Evolutionary conservation across 2,888 invertebrate species (phyloP).

Genomic region (Autographa gamma): DNA sequence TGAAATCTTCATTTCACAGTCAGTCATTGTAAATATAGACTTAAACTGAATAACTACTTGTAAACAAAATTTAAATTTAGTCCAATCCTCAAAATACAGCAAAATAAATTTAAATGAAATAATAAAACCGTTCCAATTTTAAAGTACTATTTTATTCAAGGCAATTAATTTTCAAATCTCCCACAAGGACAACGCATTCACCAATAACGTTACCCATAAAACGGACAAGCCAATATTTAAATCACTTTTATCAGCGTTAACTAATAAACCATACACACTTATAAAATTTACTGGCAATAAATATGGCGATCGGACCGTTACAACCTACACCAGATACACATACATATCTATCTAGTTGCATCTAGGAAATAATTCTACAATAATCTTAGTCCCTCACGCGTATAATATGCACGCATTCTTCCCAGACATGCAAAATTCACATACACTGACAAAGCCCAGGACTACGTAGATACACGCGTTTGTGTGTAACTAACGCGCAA

Average conservation of each 20-base stretch:
- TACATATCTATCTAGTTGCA: conserved; percentile 69
- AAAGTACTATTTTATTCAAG: conserved; percentile 14
- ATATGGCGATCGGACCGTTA: conserved; percentile 80
- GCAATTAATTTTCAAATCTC: conserved; percentile 40
- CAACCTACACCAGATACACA: conserved; percentile 61
- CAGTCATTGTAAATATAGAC: no score
- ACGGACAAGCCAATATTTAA: conserved; percentile 70
- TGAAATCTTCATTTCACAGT: no score
- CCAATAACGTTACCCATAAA: conserved; percentile 55
- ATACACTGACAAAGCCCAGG: conserved; percentile 76
- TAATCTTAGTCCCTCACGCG: conserved; percentile 84
- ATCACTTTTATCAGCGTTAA: conserved; percentile 74
- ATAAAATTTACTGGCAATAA: conserved; percentile 85
- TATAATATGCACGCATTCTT: conserved; percentile 86
- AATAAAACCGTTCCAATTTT: conserved; percentile 5
- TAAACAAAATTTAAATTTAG: no score
- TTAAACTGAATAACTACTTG: no score
- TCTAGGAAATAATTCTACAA: conserved; percentile 89
- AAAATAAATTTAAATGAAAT: background rate
- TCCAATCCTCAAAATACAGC: background rate
- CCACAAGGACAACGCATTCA: conserved; percentile 53
- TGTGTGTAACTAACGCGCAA: conserved; percentile 66
- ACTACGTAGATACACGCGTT: conserved; percentile 60
- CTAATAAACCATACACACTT: conserved; percentile 78
- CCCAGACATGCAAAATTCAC: conserved; percentile 87